A percentile compares a stretch with the other conserved stretches of the same genome.
Evolutionary conservation across 2,797 vertebrate species (phyloP).

Genomic region (Strix occidentalis): DNA sequence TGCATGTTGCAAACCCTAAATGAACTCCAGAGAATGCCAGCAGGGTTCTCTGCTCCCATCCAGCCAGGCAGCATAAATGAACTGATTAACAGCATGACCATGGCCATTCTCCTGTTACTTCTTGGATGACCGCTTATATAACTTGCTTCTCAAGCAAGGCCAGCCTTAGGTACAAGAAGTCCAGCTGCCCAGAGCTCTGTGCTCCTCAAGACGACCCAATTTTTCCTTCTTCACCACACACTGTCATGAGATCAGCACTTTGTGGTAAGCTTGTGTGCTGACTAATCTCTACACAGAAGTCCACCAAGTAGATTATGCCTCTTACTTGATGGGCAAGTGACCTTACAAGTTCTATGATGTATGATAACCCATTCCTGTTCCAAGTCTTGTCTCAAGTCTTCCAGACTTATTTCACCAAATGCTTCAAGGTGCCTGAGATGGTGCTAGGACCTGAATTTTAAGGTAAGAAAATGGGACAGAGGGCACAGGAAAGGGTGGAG

Average conservation of each 20-base stretch:
- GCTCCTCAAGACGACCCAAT: neutral
- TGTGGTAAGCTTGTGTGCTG: neutral
- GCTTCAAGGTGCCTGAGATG: neutral
- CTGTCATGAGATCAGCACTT: neutral
- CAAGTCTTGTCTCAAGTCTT: neutral
- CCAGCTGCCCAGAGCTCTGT: neutral
- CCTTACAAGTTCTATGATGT: neutral
- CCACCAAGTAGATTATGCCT: neutral
- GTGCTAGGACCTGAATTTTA: neutral
- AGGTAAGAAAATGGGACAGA: neutral
- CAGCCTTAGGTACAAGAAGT: neutral
- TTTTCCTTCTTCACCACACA: neutral
- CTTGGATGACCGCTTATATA: neutral
- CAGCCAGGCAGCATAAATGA: neutral
- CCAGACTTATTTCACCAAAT: neutral
- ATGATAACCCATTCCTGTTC: neutral
- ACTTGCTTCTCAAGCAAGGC: neutral
- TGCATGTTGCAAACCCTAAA: neutral
- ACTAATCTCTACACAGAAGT: neutral
- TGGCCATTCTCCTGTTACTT: neutral
- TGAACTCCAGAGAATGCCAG: neutral
- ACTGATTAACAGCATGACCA: neutral
- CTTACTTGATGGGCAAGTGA: neutral
- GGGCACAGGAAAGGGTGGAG: neutral
- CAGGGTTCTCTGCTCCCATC: neutral